Conservation (phyloP, 1,140 invertebrate species). For the Philopotamus ludificatus region DNA sequence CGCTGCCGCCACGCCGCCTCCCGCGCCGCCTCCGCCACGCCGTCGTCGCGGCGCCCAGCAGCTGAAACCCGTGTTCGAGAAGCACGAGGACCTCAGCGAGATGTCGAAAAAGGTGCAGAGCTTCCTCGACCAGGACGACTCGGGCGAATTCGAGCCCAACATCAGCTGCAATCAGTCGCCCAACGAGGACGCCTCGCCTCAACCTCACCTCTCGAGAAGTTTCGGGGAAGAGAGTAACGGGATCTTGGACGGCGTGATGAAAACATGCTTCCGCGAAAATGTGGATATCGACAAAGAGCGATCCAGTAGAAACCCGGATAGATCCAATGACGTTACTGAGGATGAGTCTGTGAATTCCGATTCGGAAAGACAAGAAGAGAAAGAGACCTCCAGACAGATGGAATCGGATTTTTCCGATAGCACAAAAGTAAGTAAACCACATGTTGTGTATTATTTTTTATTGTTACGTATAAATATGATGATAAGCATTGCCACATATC, state of each 20-base stretch:
- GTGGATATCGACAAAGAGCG: constrained; percentile 14
- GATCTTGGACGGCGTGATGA: constrained; percentile 36
- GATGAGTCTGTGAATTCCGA: constrained; percentile 4
- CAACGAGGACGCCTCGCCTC: constrained; percentile 25
- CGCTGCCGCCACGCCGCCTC: background rate
- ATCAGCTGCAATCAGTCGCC: constrained; percentile 20
- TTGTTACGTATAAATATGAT: constrained; percentile 25
- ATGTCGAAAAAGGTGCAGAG: constrained; percentile 30
- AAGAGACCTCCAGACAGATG: background rate
- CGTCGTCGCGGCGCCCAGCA: no score
- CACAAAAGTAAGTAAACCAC: no score
- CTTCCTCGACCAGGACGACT: constrained; percentile 35
- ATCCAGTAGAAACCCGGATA: no score
- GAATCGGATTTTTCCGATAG: no score
- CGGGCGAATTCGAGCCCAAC: constrained; percentile 31
- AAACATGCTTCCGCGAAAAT: constrained; percentile 34
- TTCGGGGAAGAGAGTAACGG: constrained; percentile 40
- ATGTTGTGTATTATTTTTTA: background rate
- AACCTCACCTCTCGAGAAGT: constrained; percentile 21
- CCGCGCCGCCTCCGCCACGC: background rate
- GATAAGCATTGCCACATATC: constrained; percentile 34
- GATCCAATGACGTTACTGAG: constrained; percentile 25
- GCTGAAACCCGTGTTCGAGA: constrained; percentile 38
- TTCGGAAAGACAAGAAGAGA: background rate
- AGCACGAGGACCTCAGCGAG: constrained; percentile 32